A percentile compares a stretch with the other conserved stretches of the same genome.
Evolutionary conservation across 35 echinoderm and acorn worm species (phyloP).

Genomic region (Ptychodera flava): DNA sequence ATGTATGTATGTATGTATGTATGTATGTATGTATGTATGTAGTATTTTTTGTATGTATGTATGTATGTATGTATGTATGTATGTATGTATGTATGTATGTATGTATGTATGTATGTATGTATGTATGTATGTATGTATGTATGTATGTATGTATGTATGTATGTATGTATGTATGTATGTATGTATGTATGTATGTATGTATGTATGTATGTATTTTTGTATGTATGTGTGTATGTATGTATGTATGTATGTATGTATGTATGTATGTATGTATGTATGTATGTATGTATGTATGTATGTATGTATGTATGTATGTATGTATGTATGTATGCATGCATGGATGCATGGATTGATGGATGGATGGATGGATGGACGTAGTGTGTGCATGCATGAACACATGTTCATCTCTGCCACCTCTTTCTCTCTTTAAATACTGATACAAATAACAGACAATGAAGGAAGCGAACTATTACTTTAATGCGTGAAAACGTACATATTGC

Average conservation of each 20-base stretch:
- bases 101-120: slow-evolving; percentile 2
- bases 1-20: slow-evolving; percentile 2
- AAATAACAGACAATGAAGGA: too few species aligned
- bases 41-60: neutral
- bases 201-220: neutral
- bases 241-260: slow-evolving; percentile 2
- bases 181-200: neutral
- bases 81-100: slow-evolving; percentile 2
- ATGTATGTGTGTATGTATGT: neutral
- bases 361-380: neutral
- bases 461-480: too few species aligned
- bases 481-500: too few species aligned
- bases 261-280: neutral
- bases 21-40: slow-evolving; percentile 2
- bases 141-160: neutral
- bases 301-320: neutral
- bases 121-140: slow-evolving; percentile 2
- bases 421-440: neutral
- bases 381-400: neutral
- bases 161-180: neutral
- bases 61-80: slow-evolving; percentile 2
- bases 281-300: neutral
- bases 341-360: neutral
- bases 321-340: neutral
- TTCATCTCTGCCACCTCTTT: too few species aligned